Base-by-base conservation (phyloP, 2,888 invertebrate genomes). In the Acanthosepion esculentum region DNA sequence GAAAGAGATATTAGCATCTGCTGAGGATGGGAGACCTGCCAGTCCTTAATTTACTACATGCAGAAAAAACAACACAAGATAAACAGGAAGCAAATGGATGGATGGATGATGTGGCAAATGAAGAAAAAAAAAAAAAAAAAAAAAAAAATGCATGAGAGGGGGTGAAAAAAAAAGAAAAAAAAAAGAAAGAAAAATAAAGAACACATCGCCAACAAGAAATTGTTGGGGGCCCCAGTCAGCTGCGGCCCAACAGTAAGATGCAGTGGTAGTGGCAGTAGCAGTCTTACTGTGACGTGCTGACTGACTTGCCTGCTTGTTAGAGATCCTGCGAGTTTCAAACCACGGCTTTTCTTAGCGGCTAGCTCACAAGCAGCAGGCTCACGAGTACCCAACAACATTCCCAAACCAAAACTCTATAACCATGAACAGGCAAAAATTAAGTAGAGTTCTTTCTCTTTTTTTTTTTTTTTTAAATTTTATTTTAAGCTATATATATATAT, bases 211-310 rank as follows among this genome's bases (percentile, higher is more conserved):
- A 94, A 94, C 94, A 94, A 50, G n/a, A 92, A 92, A 64, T 92
- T 94, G 94, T 94, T 94, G 94, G 94, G 94, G 94, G 94, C 94
- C 59, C 26, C 64, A 64, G 53, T 94, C 53, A 53, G 48, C 48
- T 48, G 48, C 5, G 53, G 94, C 94, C 94, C 94, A 94, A 94
- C 94, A 94, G 94, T 94, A 94, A 94, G 94, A 48, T 23, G 92
- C 92, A 92, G 92, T 48, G 50, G 26, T 41, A 20, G 18, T 48
- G 41, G 50, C 48, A 92, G 41, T 48, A 94, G 59, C 53, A 94
- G 94, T 41, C 94, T 94, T 94, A 94, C 94, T 94, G 94, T 94
- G 94, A 94, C 94, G 59, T 94, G 94, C 50, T 94, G 94, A 94
- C 94, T 94, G 53, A 59, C 94, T 59, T 94, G 94, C 55, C 59